phyloP scores from a whole-genome alignment of 2,888 invertebrate genomes.

The Oscheius sp. region DNA sequence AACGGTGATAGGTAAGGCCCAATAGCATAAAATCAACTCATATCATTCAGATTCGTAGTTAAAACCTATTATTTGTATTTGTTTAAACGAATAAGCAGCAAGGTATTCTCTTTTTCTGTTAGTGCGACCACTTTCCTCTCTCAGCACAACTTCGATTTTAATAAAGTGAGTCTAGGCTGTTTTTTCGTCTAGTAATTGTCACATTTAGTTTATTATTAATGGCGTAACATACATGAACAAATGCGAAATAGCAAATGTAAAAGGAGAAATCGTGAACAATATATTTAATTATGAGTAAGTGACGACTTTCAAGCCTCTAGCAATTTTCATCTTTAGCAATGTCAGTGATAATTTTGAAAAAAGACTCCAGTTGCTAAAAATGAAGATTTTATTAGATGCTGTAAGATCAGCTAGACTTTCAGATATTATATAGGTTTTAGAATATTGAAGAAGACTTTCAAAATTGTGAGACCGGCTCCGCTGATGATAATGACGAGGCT shows the following conservation, averaged over 20 bases:
- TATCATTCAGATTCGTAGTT: slow-evolving; percentile 32
- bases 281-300: slow-evolving; percentile 23
- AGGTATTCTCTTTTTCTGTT: slow-evolving; percentile 33
- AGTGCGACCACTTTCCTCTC: slow-evolving; percentile 40
- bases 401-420: not conserved
- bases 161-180: slow-evolving; percentile 30
- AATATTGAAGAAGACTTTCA: not conserved
- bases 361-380: slow-evolving; percentile 15
- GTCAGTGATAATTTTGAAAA: slow-evolving; percentile 9
- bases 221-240: slow-evolving; percentile 21
- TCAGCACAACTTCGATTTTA: slow-evolving; percentile 47
- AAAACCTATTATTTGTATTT: slow-evolving; percentile 33
- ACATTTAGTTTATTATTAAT: slow-evolving; percentile 6
- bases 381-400: slow-evolving; percentile 19
- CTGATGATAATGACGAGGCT: not conserved
- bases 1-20: not conserved
- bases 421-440: not conserved
- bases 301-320: not conserved
- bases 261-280: not conserved
- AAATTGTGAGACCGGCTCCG: no score
- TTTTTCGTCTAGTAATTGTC: not conserved
- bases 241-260: not conserved
- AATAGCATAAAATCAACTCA: not conserved
- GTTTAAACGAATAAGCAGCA: slow-evolving; percentile 35
- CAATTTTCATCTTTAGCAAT: not conserved